Percentiles rank a stretch among this genome's conserved stretches.
phyloP scores from a whole-genome alignment of 2,113 vertebrate genomes.

The Platysteira castanea region DNA sequence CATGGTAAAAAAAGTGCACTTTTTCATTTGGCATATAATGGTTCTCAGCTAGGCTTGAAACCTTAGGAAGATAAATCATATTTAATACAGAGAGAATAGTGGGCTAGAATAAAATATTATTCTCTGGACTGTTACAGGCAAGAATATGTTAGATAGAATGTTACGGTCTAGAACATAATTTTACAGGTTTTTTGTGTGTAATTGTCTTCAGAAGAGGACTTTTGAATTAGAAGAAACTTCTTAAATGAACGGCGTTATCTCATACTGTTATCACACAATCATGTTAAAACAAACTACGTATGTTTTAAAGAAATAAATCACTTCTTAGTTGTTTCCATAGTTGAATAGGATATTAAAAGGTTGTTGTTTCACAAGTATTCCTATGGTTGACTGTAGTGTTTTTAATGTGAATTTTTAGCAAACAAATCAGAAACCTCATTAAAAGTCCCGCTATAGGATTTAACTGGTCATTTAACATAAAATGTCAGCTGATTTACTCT shows the following conservation, averaged over 20 bases:
- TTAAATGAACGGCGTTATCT: background rate
- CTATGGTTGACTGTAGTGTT: background rate
- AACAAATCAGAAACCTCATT: background rate
- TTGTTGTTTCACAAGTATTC: background rate
- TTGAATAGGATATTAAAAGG: background rate
- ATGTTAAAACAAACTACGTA: background rate
- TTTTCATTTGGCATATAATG: background rate
- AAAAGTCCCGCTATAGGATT: background rate
- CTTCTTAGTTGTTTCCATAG: background rate
- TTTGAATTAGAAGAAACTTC: background rate
- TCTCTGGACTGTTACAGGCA: background rate
- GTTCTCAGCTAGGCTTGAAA: background rate
- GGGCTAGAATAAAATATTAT: background rate
- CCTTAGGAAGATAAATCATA: background rate
- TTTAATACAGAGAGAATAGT: background rate
- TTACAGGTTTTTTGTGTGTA: background rate
- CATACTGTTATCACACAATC: background rate
- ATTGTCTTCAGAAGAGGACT: background rate
- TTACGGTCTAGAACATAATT: background rate
- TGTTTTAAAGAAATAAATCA: background rate
- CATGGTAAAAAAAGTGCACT: background rate
- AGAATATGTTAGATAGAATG: background rate
- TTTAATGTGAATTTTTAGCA: background rate
- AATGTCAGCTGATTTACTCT: background rate
- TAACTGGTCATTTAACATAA: background rate